phyloP scores from a whole-genome alignment of 2,888 invertebrate genomes.

The Drosophila percnosoma region DNA sequence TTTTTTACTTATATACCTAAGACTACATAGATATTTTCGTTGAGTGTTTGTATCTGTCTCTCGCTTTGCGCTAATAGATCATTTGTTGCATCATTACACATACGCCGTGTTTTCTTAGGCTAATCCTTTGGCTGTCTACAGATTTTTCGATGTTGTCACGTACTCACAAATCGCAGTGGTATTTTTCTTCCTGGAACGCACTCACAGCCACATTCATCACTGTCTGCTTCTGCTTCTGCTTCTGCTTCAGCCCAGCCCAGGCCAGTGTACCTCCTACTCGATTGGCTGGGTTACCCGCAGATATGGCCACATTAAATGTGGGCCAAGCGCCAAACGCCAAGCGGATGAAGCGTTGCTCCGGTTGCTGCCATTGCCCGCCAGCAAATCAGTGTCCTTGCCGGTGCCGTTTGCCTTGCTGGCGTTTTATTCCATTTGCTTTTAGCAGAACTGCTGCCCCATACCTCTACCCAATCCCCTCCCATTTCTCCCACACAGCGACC shows the following conservation, averaged over 20 bases:
- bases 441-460: slow-evolving; percentile 16
- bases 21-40: neutral
- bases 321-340: slow-evolving; percentile 58
- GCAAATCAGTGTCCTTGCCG: slow-evolving; percentile 66
- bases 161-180: slow-evolving; percentile 55
- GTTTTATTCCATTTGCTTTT: slow-evolving; percentile 61
- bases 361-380: slow-evolving; percentile 45
- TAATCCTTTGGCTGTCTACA: slow-evolving; percentile 65
- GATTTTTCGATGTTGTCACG: slow-evolving; percentile 65
- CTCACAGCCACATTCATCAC: slow-evolving; percentile 63
- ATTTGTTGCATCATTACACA: slow-evolving; percentile 73
- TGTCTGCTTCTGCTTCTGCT: slow-evolving; percentile 49
- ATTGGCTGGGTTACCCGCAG: slow-evolving; percentile 24
- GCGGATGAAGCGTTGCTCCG: slow-evolving; percentile 54
- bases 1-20: neutral
- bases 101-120: slow-evolving; percentile 44
- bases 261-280: no score
- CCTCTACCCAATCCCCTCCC: neutral
- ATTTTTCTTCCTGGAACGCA: slow-evolving; percentile 57
- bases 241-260: neutral
- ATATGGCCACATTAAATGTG: slow-evolving; percentile 64
- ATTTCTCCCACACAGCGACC: neutral
- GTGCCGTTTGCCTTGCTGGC: slow-evolving; percentile 41
- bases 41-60: slow-evolving; percentile 8
- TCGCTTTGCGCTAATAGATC: slow-evolving; percentile 52